Evolutionary conservation across 2,797 vertebrate genomes (phyloP).

Genomic region (Myripristis jacobus): DNA sequence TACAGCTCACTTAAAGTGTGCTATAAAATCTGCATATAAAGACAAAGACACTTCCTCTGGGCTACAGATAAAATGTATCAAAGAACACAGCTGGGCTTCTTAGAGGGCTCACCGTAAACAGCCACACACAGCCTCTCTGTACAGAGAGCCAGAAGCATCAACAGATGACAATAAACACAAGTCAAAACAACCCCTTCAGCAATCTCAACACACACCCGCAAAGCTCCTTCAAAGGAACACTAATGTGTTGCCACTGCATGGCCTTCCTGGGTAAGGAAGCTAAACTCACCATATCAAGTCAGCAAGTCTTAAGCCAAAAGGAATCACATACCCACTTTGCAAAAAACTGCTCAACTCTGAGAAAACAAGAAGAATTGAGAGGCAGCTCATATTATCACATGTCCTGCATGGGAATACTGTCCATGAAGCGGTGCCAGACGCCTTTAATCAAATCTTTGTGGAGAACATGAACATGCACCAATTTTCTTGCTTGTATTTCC

Average conservation of each 20-base stretch:
- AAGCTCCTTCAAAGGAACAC: constrained; percentile 42
- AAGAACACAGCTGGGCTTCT: constrained; percentile 45
- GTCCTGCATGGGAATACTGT: constrained; percentile 7
- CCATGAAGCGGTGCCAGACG: constrained; percentile 29
- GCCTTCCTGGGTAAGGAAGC: constrained; percentile 45
- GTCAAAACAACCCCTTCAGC: constrained; percentile 64
- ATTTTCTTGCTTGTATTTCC: constrained; percentile 39
- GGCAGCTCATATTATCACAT: constrained; percentile 35
- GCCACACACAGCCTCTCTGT: constrained; percentile 37
- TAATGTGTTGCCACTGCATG: constrained; percentile 53
- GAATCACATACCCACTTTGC: constrained; percentile 39
- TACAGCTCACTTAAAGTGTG: constrained; percentile 46
- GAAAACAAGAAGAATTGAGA: constrained; percentile 42
- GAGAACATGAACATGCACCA: constrained; percentile 17
- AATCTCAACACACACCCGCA: constrained; percentile 47
- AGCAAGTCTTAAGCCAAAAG: constrained; percentile 31
- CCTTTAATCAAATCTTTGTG: constrained; percentile 35
- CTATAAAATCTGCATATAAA: constrained; percentile 19
- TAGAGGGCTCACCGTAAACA: constrained; percentile 31
- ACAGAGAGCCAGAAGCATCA: constrained; percentile 63
- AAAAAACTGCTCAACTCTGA: constrained; percentile 31
- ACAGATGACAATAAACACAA: constrained; percentile 49
- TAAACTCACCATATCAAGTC: constrained; percentile 46
- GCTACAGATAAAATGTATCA: constrained; percentile 58
- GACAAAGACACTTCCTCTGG: constrained; percentile 53